Evolutionary conservation across 2,113 vertebrate species (phyloP), one percentile per base, ranked within the genome.

Genomic region (Morone chrysops): DNA sequence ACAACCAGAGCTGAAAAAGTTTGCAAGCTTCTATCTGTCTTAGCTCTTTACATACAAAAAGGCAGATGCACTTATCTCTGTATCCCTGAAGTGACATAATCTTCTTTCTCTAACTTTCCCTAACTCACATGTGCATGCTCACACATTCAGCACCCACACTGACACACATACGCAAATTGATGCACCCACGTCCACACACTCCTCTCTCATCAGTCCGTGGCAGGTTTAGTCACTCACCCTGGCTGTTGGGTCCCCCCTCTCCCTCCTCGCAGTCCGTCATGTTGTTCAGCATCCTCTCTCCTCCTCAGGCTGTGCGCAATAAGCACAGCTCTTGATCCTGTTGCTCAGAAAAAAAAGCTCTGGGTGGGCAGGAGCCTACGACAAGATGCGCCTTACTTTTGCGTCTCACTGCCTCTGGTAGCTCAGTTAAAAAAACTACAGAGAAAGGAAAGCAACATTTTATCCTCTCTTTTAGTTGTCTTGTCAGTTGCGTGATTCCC

Each of bases 241-340:
- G 97, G 80, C 90, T 95, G 95, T 95, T 97, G 90, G 96, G 95
- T 90, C 96, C 96, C 92, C 96, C 97, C 80, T 97, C 97, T 90
- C 95, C 96, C 81, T 97, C 97, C 93, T 97, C 96, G 56, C 96
- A 92, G 92, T 97, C 97, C 41, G 94, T 96, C 95, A 97, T 93
- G 96, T 96, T 97, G 96, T 97, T 97, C n/a, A 96, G 96, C 96
- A 97, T 97, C 96, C 95, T 95, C 93, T 92, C 89, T 74, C 73
- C 72, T 92, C 78, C 87, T 87, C 82, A 70, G 84, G 79, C 83
- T 78, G 81, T 20, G 66, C 11, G n/a, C 78, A 51, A 61, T 45
- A 77, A 70, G 65, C 16, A 31, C 78, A 0, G 25, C 59, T 74
- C 63, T 70, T 47, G 72, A 74, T 63, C 43, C 63, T 47, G 70